Evolutionary conservation across 64 coral and sea anemone genomes (phyloP).

Genomic region (Acropora yongei): DNA sequence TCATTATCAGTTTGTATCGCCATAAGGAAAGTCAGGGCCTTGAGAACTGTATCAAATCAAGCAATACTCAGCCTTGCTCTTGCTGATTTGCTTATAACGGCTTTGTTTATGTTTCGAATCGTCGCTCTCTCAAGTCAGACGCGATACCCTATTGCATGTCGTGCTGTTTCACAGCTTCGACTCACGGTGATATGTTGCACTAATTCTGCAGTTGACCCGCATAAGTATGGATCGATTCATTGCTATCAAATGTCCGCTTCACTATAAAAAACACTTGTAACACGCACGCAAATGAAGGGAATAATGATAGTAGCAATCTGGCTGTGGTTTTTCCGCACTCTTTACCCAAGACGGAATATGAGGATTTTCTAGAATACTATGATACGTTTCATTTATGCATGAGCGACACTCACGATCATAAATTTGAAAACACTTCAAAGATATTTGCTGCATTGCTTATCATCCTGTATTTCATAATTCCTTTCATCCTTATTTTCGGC

Average conservation of each 20-base stretch:
- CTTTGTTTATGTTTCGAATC: conserved; percentile 36
- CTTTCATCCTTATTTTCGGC: conserved; percentile 16
- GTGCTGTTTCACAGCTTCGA: conserved; percentile 44
- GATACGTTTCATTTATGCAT: conserved; percentile 69
- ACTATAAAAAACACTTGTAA: conserved; percentile 49
- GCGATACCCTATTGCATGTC: conserved; percentile 31
- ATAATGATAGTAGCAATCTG: conserved; percentile 7
- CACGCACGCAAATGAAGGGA: conserved; percentile 5
- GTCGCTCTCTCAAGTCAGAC: not conserved
- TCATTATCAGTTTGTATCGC: conserved; percentile 26
- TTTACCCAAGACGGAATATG: conserved; percentile 1
- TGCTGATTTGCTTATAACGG: conserved; percentile 56
- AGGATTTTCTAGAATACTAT: conserved; percentile 49
- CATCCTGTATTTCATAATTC: conserved; percentile 25
- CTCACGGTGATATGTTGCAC: conserved; percentile 38
- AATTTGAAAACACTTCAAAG: conserved; percentile 28
- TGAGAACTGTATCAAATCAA: conserved; percentile 53
- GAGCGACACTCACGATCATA: not conserved
- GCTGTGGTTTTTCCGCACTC: conserved; percentile 48
- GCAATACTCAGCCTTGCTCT: conserved; percentile 44
- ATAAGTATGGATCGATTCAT: conserved; percentile 51
- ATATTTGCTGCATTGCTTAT: conserved; percentile 35
- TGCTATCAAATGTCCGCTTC: conserved; percentile 53
- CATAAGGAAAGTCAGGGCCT: not conserved
- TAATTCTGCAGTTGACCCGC: conserved; percentile 54